Conservation (phyloP, 2,113 vertebrate genomes). For the Cyanoderma ruficeps region DNA sequence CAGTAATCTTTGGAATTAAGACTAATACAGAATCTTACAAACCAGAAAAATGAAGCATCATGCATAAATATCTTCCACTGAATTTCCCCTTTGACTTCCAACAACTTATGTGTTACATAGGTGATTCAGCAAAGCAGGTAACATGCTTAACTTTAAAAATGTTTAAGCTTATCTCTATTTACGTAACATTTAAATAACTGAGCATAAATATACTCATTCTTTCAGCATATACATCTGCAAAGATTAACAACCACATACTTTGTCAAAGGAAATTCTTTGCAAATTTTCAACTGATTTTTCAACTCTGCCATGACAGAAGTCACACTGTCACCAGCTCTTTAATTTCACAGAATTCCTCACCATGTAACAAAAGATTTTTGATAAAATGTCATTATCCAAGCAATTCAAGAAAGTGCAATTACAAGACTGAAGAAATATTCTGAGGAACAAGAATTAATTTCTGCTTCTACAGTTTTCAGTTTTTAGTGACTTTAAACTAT, state of each 20-base stretch:
- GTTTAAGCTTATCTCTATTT: not conserved
- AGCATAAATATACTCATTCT: not conserved
- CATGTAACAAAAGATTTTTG: not conserved
- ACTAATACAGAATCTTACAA: not conserved
- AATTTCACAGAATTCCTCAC: not conserved
- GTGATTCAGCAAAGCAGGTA: not conserved
- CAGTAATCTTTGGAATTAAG: not conserved
- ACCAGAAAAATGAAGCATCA: not conserved
- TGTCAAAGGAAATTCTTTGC: not conserved
- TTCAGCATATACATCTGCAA: not conserved
- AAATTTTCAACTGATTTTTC: not conserved
- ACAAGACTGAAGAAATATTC: not conserved
- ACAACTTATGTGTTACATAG: not conserved
- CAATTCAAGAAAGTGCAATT: not conserved
- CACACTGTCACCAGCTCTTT: not conserved
- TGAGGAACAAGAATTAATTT: not conserved
- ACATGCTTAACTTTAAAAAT: not conserved
- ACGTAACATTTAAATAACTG: not conserved
- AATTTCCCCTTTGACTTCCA: not conserved
- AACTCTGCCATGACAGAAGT: not conserved
- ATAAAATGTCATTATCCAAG: constrained; percentile 1
- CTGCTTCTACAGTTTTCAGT: not conserved
- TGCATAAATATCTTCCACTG: not conserved
- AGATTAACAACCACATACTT: not conserved
- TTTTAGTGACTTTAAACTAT: not conserved